Evolutionary conservation across 2,797 vertebrate species (phyloP).

Genomic region (Monodelphis domestica): DNA sequence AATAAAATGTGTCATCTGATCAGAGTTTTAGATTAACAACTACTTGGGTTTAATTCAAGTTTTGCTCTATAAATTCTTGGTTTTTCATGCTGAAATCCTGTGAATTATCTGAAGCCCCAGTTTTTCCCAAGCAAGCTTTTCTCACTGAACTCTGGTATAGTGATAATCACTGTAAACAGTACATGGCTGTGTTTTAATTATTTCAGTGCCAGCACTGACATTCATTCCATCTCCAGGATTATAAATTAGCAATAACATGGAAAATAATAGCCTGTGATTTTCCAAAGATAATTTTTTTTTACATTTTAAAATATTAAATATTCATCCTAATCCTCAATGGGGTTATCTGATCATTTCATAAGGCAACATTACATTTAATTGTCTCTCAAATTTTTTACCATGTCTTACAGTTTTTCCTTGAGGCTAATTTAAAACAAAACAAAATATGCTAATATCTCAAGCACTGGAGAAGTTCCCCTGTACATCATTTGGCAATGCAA

Average conservation of each 20-base stretch:
- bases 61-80: neutral
- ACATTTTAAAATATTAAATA: constrained; percentile 36
- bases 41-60: neutral
- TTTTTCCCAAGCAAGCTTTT: neutral
- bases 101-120: neutral
- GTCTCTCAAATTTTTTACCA: constrained; percentile 10
- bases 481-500: neutral
- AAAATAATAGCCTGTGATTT: constrained; percentile 17
- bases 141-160: neutral
- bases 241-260: constrained; percentile 55
- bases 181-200: constrained; percentile 52
- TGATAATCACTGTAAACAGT: neutral
- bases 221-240: constrained; percentile 40
- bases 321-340: constrained; percentile 25
- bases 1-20: constrained; percentile 49
- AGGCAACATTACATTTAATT: constrained; percentile 50
- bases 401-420: constrained; percentile 11
- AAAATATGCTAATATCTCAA: neutral
- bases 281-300: constrained; percentile 30
- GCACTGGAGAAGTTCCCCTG: neutral
- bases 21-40: constrained; percentile 54
- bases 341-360: constrained; percentile 35
- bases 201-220: constrained; percentile 61
- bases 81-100: neutral
- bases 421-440: neutral